Evolutionary conservation across 1,140 invertebrate genomes (phyloP).

Genomic region (Phortica variegata): DNA sequence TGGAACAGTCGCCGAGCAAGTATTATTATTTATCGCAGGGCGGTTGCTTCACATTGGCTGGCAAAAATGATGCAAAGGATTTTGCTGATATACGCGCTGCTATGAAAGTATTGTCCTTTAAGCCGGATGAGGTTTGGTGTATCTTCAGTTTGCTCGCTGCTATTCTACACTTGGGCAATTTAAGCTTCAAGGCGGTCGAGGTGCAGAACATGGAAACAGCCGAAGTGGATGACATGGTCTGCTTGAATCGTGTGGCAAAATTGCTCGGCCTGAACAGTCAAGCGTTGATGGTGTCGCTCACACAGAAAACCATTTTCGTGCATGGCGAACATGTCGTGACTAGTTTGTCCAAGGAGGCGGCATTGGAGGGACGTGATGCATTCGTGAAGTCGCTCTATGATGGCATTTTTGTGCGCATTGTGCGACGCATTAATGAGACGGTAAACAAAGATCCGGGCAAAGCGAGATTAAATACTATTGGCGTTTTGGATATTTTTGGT

Average conservation of each 20-base stretch:
- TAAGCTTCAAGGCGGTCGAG: conserved; percentile 77
- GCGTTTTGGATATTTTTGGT: conserved; percentile 94
- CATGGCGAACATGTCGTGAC: conserved; percentile 83
- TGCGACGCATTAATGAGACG: conserved; percentile 86
- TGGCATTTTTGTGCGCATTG: conserved; percentile 86
- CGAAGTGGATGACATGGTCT: conserved; percentile 70
- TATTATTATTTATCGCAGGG: conserved; percentile 84
- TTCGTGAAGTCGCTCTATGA: conserved; percentile 93
- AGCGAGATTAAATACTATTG: conserved; percentile 71
- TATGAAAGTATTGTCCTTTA: conserved; percentile 90
- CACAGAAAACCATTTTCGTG: conserved; percentile 83
- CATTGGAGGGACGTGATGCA: conserved; percentile 83
- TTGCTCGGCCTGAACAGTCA: conserved; percentile 71
- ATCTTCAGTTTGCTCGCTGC: conserved; percentile 81
- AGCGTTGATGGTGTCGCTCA: conserved; percentile 76
- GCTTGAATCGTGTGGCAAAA: conserved; percentile 67
- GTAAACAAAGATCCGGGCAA: conserved; percentile 66
- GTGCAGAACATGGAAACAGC: conserved; percentile 79
- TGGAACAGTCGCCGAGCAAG: conserved; percentile 62
- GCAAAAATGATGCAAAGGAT: conserved; percentile 78
- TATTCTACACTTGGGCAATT: conserved; percentile 87
- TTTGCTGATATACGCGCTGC: conserved; percentile 85
- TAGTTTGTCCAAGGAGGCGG: conserved; percentile 69
- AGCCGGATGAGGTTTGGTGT: conserved; percentile 79
- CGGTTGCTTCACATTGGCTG: conserved; percentile 70